Conservation (phyloP, 2,113 vertebrate species). For the Engystomops pustulosus region DNA sequence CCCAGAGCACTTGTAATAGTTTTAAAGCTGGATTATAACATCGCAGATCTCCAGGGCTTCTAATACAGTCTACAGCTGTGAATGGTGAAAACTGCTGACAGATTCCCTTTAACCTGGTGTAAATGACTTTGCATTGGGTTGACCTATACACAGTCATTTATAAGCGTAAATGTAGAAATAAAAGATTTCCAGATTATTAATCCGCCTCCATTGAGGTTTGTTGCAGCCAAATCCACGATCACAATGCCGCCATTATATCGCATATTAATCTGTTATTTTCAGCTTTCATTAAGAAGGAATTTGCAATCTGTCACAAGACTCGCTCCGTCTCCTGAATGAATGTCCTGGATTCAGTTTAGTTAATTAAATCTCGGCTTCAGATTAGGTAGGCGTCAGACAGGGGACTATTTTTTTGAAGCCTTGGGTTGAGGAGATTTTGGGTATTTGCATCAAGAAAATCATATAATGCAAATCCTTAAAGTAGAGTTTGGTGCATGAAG, state of each 20-base stretch:
- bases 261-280: constrained; percentile 13
- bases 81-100: too few species aligned
- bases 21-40: too few species aligned
- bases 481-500: neutral
- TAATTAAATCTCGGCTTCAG: constrained; percentile 20
- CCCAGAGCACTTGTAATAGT: too few species aligned
- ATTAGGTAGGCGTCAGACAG: constrained; percentile 17
- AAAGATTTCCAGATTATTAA: neutral
- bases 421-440: neutral
- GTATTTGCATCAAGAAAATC: neutral
- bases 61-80: too few species aligned
- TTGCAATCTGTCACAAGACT: constrained; percentile 30
- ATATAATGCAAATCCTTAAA: neutral
- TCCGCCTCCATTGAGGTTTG: neutral
- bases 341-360: neutral
- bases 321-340: neutral
- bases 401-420: neutral
- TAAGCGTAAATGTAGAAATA: neutral
- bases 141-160: neutral
- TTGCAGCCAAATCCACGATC: neutral
- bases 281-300: constrained; percentile 51
- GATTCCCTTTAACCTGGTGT: neutral
- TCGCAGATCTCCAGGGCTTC: too few species aligned
- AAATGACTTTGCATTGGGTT: neutral
- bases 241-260: neutral